These are phyloP conservation scores for Drosophila carrolli DNA, from an alignment of 1,140 invertebrate species.

Conservation along the genomic window DNA sequence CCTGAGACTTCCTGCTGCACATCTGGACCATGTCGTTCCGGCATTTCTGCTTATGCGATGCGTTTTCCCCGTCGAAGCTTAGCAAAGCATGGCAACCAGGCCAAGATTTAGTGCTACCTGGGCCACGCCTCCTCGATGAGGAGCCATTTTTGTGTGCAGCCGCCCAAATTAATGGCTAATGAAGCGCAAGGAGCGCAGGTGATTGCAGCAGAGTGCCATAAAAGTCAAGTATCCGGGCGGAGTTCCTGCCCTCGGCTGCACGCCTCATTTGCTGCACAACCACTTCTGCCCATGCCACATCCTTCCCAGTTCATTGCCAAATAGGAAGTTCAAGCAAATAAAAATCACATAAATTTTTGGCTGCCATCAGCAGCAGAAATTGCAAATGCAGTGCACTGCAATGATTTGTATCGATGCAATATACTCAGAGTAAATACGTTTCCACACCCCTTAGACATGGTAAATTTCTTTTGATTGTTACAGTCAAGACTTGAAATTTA, in stretches of 20 bases:
- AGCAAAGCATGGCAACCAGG: conserved; percentile 42
- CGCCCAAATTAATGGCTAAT: conserved; percentile 75
- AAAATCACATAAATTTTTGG: conserved; percentile 67
- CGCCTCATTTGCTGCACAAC: conserved; percentile 71
- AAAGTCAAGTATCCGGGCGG: conserved; percentile 59
- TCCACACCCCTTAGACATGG: not conserved
- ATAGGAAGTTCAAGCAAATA: conserved; percentile 55
- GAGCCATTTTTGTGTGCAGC: conserved; percentile 23
- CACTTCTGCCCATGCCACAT: conserved; percentile 8
- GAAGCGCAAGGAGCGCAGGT: conserved; percentile 53
- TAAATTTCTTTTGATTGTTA: conserved; percentile 26
- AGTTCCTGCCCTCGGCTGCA: conserved; percentile 32
- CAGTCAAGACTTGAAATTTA: conserved; percentile 31
- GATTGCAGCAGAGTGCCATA: conserved; percentile 50
- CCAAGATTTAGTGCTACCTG: conserved; percentile 46
- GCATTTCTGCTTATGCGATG: conserved; percentile 46
- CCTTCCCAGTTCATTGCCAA: conserved; percentile 33
- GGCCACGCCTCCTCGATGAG: conserved; percentile 20
- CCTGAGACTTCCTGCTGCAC: conserved; percentile 30
- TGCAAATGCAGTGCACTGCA: conserved; percentile 50
- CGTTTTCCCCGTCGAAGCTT: conserved; percentile 37
- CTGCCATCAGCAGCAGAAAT: conserved; percentile 43
- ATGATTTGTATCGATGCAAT: conserved; percentile 61
- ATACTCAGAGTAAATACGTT: conserved; percentile 31
- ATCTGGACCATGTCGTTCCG: conserved; percentile 29